phyloP scores from a whole-genome alignment of 2,888 invertebrate genomes.

The Macrosiphum euphorbiae region DNA sequence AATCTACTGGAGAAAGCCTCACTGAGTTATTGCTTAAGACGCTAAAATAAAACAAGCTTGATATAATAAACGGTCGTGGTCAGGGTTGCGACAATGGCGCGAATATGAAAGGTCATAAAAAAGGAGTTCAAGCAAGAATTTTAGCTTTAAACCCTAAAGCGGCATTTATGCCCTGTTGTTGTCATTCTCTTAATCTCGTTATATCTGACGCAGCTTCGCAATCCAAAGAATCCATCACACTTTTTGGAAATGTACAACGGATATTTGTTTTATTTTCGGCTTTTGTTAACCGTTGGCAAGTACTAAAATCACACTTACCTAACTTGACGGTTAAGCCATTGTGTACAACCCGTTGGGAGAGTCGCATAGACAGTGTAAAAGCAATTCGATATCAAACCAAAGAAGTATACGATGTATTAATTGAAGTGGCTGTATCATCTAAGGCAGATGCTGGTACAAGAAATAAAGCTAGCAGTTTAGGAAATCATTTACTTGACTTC shows the following conservation, averaged over 20 bases:
- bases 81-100: constrained; percentile 67
- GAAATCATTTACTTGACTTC: constrained; percentile 51
- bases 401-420: constrained; percentile 20
- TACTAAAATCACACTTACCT: constrained; percentile 18
- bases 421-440: constrained; percentile 18
- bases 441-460: constrained; percentile 31
- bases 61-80: constrained; percentile 66
- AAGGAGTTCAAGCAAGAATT: constrained; percentile 65
- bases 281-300: constrained; percentile 24
- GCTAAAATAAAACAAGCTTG: constrained; percentile 64
- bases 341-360: constrained; percentile 45
- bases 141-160: constrained; percentile 66
- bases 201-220: background rate
- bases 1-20: constrained; percentile 63
- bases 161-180: constrained; percentile 65
- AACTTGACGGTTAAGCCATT: constrained; percentile 40
- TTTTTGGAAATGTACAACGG: constrained; percentile 32
- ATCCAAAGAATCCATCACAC: background rate
- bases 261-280: constrained; percentile 31
- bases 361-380: constrained; percentile 26
- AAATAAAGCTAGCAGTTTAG: constrained; percentile 57
- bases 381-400: constrained; percentile 34
- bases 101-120: constrained; percentile 66
- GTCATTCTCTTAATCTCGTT: constrained; percentile 48
- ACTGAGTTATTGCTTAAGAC: constrained; percentile 56